A percentile compares a stretch with the other conserved stretches of the same genome.
phyloP scores from a whole-genome alignment of 2,797 vertebrate species.

The Carcharodon carcharias region DNA sequence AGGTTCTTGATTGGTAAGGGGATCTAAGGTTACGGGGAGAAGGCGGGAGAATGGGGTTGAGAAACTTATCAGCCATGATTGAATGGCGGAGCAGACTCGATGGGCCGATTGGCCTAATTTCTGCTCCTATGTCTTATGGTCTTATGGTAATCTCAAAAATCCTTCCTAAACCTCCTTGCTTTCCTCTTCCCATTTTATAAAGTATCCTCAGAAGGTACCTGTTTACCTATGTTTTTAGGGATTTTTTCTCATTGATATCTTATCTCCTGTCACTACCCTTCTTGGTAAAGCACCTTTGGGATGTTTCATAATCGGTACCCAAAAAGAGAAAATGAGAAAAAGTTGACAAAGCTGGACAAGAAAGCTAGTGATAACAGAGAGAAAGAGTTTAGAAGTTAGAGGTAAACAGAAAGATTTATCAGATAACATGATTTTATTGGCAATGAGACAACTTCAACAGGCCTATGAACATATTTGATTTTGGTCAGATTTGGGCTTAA shows the following conservation, averaged over 20 bases:
- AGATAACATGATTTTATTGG: not conserved
- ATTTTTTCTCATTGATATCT: not conserved
- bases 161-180: not conserved
- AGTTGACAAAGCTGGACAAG: not conserved
- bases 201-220: not conserved
- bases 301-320: not conserved
- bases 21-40: too few relatives aligned
- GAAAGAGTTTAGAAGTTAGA: not conserved
- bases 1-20: too few relatives aligned
- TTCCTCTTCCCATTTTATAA: not conserved
- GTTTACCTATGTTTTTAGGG: not conserved
- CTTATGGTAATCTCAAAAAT: not conserved
- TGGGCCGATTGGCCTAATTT: too few relatives aligned
- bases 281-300: not conserved
- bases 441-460: not conserved
- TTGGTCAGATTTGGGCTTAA: not conserved
- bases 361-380: not conserved
- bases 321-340: not conserved
- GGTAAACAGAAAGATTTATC: not conserved
- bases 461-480: not conserved
- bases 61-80: too few relatives aligned
- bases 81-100: too few relatives aligned
- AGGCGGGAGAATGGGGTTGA: too few relatives aligned
- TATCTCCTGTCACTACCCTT: not conserved
- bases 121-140: too few relatives aligned